phyloP scores from a whole-genome alignment of 2,113 vertebrate genomes.

The Pituophis catenifer region DNA sequence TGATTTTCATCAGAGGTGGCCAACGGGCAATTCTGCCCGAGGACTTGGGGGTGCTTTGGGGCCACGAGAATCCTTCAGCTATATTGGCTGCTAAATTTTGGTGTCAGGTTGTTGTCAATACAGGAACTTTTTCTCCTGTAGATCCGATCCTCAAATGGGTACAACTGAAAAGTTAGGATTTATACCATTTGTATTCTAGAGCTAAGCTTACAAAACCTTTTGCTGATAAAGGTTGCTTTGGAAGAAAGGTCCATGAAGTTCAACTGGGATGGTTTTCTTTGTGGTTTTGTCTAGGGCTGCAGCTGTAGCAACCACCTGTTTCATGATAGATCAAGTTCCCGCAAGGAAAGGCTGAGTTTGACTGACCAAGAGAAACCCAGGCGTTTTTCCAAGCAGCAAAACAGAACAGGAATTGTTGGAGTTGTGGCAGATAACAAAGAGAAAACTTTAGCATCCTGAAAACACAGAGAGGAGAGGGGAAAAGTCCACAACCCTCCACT shows the following conservation, averaged over 20 bases:
- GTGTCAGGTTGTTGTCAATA: neutral
- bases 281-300: no score
- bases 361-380: neutral
- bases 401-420: neutral
- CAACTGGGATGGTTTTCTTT: neutral
- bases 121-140: neutral
- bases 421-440: neutral
- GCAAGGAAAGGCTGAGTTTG: neutral
- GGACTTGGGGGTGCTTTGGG: neutral
- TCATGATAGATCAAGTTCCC: neutral
- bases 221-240: neutral
- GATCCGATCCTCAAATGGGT: neutral
- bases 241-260: neutral
- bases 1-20: neutral
- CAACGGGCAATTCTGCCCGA: accelerated
- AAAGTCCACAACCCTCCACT: neutral
- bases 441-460: neutral
- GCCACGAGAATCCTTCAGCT: neutral
- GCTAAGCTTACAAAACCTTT: neutral
- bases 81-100: neutral
- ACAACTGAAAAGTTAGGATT: neutral
- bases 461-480: neutral
- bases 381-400: neutral
- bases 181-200: no score
- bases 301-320: neutral